phyloP scores from a whole-genome alignment of 2,113 vertebrate genomes.

The Mesitornis unicolor region DNA sequence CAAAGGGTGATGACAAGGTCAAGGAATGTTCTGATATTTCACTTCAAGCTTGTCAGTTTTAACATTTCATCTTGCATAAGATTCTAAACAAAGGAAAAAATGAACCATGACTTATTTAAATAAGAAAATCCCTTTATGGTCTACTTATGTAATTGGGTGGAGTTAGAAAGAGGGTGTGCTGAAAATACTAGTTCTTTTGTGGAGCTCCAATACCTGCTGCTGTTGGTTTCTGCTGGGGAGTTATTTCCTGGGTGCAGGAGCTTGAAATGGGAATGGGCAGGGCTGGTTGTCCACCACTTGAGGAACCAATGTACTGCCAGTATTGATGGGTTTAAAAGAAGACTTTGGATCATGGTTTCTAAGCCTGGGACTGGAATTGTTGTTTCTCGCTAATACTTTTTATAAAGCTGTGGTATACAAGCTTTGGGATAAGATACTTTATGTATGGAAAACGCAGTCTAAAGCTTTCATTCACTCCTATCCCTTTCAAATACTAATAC shows the following conservation, averaged over 20 bases:
- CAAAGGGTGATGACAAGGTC: not conserved
- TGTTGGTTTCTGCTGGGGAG: not conserved
- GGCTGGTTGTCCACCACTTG: not conserved
- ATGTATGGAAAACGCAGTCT: not conserved
- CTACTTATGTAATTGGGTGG: not conserved
- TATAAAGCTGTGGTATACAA: not conserved
- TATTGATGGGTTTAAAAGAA: not conserved
- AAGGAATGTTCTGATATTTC: not conserved
- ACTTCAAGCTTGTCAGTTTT: slow-evolving; percentile 2
- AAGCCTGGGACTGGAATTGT: not conserved
- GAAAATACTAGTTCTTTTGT: not conserved
- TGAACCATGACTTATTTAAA: not conserved
- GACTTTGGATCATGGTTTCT: not conserved
- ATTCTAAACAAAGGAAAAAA: slow-evolving; percentile 1
- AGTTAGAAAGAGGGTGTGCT: not conserved
- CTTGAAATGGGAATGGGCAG: not conserved
- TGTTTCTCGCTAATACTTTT: not conserved
- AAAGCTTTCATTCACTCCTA: not conserved
- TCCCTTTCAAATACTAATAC: not conserved
- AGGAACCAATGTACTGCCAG: not conserved
- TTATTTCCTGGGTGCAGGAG: not conserved
- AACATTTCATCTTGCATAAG: not conserved
- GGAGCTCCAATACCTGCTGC: not conserved
- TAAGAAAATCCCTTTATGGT: not conserved
- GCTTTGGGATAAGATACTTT: not conserved